phyloP scores from a whole-genome alignment of 2,797 vertebrate genomes.

The Dicrostonyx torquatus region DNA sequence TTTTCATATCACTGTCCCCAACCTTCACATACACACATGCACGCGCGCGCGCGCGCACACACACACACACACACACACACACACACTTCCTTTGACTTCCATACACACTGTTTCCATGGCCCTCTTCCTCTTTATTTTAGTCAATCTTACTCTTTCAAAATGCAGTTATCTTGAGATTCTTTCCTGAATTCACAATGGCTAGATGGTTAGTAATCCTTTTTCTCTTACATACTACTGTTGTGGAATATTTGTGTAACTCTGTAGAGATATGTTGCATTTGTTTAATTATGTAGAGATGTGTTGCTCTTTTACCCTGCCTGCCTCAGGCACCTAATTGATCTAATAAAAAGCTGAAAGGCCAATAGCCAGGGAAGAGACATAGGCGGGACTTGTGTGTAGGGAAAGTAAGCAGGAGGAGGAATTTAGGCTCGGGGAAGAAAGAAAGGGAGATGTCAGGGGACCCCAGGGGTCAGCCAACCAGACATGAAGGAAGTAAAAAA shows the following conservation, averaged over 20 bases:
- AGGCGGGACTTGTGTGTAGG: not conserved
- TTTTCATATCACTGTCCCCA: not conserved
- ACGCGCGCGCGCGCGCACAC: too few species aligned
- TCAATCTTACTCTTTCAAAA: not conserved
- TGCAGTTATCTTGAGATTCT: not conserved
- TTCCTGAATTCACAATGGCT: not conserved
- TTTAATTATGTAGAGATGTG: not conserved
- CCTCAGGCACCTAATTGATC: not conserved
- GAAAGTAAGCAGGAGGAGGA: not conserved
- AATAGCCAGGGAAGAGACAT: not conserved
- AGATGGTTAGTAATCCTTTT: not conserved
- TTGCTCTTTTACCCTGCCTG: not conserved
- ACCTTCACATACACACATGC: not conserved
- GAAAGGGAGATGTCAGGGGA: not conserved
- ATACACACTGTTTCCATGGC: not conserved
- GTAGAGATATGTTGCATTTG: not conserved
- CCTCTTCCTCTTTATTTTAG: not conserved
- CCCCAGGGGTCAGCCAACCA: not conserved
- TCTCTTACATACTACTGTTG: not conserved
- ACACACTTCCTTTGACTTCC: not conserved
- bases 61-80: not conserved
- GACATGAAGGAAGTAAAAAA: not conserved
- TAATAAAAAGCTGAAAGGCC: not conserved
- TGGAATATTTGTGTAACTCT: not conserved
- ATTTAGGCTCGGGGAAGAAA: not conserved